A percentile compares a stretch with the other conserved stretches of the same genome.
Conservation (phyloP, 37 sponge, comb jelly and placozoan genomes). For the Chondrilla cf. caribensis region DNA sequence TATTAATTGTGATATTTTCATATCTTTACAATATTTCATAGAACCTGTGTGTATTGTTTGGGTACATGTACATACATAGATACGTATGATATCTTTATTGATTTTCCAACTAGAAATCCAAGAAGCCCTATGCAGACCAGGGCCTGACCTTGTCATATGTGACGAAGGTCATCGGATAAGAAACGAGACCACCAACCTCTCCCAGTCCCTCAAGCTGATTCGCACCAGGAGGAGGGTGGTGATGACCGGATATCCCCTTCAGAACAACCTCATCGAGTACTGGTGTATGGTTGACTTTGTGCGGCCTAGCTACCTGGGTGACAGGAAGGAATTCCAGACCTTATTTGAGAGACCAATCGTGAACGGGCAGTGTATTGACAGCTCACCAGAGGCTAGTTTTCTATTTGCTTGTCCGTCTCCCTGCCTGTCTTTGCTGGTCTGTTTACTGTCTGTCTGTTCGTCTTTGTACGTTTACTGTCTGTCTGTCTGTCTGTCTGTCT, state of each 20-base stretch:
- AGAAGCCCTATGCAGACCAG: slow-evolving; percentile 81
- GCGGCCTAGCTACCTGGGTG: slow-evolving; percentile 95
- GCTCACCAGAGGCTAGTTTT: slow-evolving; percentile 68
- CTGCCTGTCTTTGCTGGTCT: not conserved
- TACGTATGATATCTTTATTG: not conserved
- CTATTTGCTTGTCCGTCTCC: too few relatives aligned
- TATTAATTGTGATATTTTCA: not conserved
- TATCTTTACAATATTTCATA: not conserved
- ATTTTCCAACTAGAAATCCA: slow-evolving; percentile 58
- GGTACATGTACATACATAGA: not conserved
- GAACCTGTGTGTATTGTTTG: not conserved
- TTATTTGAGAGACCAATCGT: slow-evolving; percentile 94
- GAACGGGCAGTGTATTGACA: slow-evolving; percentile 97
- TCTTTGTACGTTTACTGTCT: not conserved
- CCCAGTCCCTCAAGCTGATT: slow-evolving; percentile 89
- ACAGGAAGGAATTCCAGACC: slow-evolving; percentile 91
- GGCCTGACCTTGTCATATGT: slow-evolving; percentile 96
- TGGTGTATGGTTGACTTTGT: slow-evolving; percentile 99
- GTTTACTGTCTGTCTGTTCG: not conserved
- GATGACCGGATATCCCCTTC: slow-evolving; percentile 97
- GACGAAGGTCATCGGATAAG: slow-evolving; percentile 98
- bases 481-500: not conserved
- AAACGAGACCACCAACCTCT: slow-evolving; percentile 85
- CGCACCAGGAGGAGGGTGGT: slow-evolving; percentile 91
- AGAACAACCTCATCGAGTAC: slow-evolving; percentile 97